A percentile compares a stretch with the other conserved stretches of the same genome.
Conservation (phyloP, 2,888 invertebrate genomes). For the Apamea sordens region DNA sequence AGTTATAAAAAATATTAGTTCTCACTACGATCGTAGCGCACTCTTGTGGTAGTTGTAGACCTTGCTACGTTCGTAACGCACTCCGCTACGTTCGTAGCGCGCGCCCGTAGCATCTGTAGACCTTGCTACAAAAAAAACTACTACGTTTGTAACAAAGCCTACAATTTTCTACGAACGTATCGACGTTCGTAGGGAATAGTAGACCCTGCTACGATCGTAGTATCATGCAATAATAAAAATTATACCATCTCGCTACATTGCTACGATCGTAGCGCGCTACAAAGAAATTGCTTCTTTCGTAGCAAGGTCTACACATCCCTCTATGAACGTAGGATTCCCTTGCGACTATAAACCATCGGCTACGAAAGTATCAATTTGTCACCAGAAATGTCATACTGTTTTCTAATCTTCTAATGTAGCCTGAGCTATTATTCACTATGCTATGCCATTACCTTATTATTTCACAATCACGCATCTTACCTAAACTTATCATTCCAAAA, state of each 20-base stretch:
- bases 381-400: background rate
- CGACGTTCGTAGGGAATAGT: background rate
- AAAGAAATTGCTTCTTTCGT: background rate
- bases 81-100: background rate
- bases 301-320: background rate
- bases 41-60: background rate
- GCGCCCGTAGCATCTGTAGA: background rate
- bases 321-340: background rate
- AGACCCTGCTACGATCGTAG: background rate
- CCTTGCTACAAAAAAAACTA: background rate
- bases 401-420: background rate
- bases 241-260: background rate
- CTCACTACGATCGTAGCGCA: conserved; percentile 1
- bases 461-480: conserved; percentile 73
- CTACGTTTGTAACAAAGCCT: background rate
- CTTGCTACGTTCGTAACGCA: conserved; percentile 23
- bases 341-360: background rate
- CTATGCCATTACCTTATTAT: background rate
- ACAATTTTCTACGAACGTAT: background rate
- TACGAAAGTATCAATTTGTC: background rate
- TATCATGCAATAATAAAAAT: background rate
- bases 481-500: conserved; percentile 90
- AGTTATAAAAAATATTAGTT: background rate
- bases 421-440: background rate
- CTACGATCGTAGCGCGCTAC: background rate